Base-by-base conservation (phyloP, 2,888 invertebrate genomes). In the Thumatha senex region DNA sequence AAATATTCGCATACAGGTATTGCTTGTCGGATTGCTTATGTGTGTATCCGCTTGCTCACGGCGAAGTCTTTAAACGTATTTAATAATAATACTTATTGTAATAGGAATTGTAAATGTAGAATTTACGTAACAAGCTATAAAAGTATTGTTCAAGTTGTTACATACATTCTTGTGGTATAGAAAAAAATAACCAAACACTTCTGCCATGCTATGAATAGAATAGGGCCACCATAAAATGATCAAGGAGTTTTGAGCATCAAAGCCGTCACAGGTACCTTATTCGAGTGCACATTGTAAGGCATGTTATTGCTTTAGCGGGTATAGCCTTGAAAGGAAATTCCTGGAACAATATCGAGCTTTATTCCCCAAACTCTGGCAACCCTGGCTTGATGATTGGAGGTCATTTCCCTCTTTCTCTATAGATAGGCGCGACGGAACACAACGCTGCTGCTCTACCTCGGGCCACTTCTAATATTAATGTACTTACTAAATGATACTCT, bases 1-100 rank as follows among this genome's bases (percentile, higher is more conserved):
- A 79, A 77, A 73, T 69, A 64, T 67, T 59, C 54, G 64, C 64
- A 65, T 80, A 81, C 80, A 61, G 71, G 82, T 82, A 79, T 78
- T 72, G 70, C 70, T 63, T 72, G 72, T 67, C 70, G 79, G 75
- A 77, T 76, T 72, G 61, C 66, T 64, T 70, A 69, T 43, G 14
- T 31, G 46, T 67, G 72, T 73, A 74, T 76, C 78, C 77, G 72
- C 67, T 61, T 76, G 70, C 74, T 74, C 70, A 78, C 77, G 66
- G 67, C 71, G 66, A 65, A 59, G 62, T 54, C 46, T 57, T 67
- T 68, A 73, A 75, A 74, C 76, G 71, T 55, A 40, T 51, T 42
- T 34, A 40, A 9, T 29, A 46, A 30, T 34, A 71, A 65, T 66
- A 59, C 70, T 67, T 74, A 67, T 56, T 53, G 40, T 62, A 56